These are phyloP conservation scores for Sciurus niger DNA, from an alignment of 2,113 vertebrate genomes.

Conservation along the genomic window DNA sequence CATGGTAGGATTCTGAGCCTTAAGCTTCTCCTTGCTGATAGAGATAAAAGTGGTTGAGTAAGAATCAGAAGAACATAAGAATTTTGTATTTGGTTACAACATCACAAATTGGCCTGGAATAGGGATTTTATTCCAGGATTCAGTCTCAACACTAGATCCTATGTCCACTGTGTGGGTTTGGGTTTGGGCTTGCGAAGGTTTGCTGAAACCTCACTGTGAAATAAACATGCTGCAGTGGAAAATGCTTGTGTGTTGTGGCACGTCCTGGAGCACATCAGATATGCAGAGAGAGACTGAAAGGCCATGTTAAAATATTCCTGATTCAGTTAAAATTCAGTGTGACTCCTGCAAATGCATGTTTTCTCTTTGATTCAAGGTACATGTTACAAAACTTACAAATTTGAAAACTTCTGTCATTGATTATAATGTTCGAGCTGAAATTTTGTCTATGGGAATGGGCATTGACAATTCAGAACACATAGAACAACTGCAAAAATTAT, in stretches of 20 bases:
- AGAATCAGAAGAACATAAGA: not conserved
- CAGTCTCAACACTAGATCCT: fast-evolving
- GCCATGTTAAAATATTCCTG: not conserved
- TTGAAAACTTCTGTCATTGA: conserved; percentile 92
- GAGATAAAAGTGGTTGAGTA: not conserved
- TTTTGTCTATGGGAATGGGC: conserved; percentile 93
- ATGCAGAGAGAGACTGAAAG: fast-evolving
- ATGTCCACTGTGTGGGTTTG: not conserved
- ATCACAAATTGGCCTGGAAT: not conserved
- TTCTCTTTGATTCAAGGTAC: conserved; percentile 89
- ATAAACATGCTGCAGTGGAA: not conserved
- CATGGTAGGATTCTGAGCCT: not conserved
- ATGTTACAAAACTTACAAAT: conserved; percentile 87
- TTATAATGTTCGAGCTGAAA: conserved; percentile 92
- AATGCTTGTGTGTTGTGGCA: not conserved
- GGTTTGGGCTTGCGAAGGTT: not conserved
- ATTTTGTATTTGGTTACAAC: not conserved
- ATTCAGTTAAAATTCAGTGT: not conserved
- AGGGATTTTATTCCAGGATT: not conserved
- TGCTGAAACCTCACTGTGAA: not conserved
- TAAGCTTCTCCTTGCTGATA: not conserved
- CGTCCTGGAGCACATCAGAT: fast-evolving
- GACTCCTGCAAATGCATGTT: not conserved
- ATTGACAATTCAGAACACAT: conserved; percentile 91
- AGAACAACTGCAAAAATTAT: conserved; percentile 88